Evolutionary conservation across 2,113 vertebrate genomes (phyloP), one percentile per base, ranked within the genome.

Genomic region (Donacobius atricapilla): DNA sequence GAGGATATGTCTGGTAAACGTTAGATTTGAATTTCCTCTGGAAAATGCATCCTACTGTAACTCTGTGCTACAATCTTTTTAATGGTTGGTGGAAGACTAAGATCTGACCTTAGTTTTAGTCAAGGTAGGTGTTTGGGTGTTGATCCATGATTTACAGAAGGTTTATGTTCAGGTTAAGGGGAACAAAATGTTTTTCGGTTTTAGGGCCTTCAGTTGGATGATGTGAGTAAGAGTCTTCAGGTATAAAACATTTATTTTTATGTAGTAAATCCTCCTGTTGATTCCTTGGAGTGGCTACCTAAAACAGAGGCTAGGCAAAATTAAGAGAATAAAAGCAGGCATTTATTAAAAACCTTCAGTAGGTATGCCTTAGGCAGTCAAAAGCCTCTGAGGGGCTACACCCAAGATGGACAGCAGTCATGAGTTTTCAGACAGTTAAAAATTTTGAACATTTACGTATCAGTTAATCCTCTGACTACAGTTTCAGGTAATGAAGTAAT

Each of bases 391-490:
- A 40, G 35, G 21, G 16, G 9, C 28, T 25, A 9, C 35, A 76
- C 6, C 6, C 21, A 7, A 15, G 35, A 21, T 16, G 13, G 35
- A 40, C 28, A 50, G 5, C 1, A 4, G 17, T 27, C 57, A 33
- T 0, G 3, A 77, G 30, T 33, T 50, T 40, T n/a, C 23, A 13
- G 7, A 13, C 35, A 27, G 4, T 33, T 40, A 8, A 7, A 33
- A 25, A 6, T 61, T 77, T 40, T 28, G 13, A 33, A 22, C 16
- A 13, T 50, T 40, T 61, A 50, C 28, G 40, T 27, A 21, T 21
- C 30, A 33, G 17, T 40, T 40, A 50, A 40, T 40, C 40, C 33
- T 37, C 12, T 17, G 33, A 25, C 50, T 50, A 77, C 10, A n/a
- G 10, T 63, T 77, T n/a, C 23, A 63, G 23, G 13, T 16, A 40